Evolutionary conservation across 2,113 vertebrate species (phyloP).

Genomic region (Dinomys branickii): DNA sequence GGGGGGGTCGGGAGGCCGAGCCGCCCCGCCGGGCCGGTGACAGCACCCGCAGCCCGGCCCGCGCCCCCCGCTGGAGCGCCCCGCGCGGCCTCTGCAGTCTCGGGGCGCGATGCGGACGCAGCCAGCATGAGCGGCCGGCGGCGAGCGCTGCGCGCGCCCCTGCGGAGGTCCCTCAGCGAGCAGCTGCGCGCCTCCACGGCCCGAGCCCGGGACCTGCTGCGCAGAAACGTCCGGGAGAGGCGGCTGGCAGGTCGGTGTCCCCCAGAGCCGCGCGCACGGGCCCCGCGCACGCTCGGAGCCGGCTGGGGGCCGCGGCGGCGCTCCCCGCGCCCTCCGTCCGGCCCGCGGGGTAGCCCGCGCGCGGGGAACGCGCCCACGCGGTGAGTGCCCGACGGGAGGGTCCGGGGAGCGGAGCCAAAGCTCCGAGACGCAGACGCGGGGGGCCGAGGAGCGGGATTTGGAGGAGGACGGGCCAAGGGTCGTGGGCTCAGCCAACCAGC

Average conservation of each 20-base stretch:
- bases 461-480: background rate
- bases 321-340: too few species aligned
- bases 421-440: background rate
- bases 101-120: slow-evolving; percentile 85
- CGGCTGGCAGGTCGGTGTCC: slow-evolving; percentile 95
- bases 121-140: slow-evolving; percentile 90
- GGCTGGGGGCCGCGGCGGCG: too few species aligned
- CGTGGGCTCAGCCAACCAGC: background rate
- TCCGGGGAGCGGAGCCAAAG: background rate
- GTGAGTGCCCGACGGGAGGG: background rate
- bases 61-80: too few species aligned
- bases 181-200: slow-evolving; percentile 94
- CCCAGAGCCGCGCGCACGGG: too few species aligned
- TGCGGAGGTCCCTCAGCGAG: slow-evolving; percentile 93
- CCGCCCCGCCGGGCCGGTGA: background rate
- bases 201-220: slow-evolving; percentile 95
- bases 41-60: background rate
- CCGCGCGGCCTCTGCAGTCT: slow-evolving; percentile 13
- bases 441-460: too few species aligned
- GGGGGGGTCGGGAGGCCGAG: slow-evolving; percentile 59
- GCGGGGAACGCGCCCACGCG: background rate
- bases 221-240: slow-evolving; percentile 93
- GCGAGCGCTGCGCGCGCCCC: slow-evolving; percentile 86
- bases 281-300: too few species aligned
- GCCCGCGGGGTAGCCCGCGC: background rate